Evolutionary conservation across 2,113 vertebrate genomes (phyloP), one percentile per base, ranked within the genome.

Genomic region (Strigops habroptila): DNA sequence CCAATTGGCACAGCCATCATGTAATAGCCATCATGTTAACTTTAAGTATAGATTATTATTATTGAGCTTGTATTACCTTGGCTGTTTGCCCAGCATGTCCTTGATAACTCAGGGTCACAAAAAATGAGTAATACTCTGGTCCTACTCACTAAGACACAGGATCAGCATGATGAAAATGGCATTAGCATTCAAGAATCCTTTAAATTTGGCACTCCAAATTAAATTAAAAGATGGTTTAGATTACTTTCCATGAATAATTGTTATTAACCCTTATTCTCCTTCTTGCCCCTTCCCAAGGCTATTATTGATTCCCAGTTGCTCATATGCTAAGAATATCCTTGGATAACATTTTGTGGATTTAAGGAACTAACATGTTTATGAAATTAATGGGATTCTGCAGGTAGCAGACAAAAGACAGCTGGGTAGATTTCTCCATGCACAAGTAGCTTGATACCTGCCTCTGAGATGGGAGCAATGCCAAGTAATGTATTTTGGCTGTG

Each of bases 31-130:
- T 96, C 88, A 63, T 41, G 37, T 90, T 97, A 96, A 93, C 96
- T 97, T 95, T 96, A 96, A 97, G 91, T 95, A 95, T 92, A 96
- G 86, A 96, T 98, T 96, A 97, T 97, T 96, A 96, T 97, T 97
- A 95, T 94, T 96, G 92, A 94, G 69, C 27, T 62, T 96, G 82
- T 93, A 97, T 95, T 95, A 96, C 86, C 80, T 97, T 98, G 97
- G 97, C 97, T 97, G 82, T 90, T 96, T 97, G 94, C 97, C 97
- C 95, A 96, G 93, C 64, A 35, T 93, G 92, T 97, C 96, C 97
- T 98, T 98, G 97, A 88, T 97, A 97, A 96, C 89, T 96, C 93
- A 82, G 92, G 95, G 96, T 98, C 96, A 97, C 95, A 92, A 69
- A 92, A 95, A 97, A 95, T 77, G 89, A 97, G 49, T 96, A 96